phyloP scores from a whole-genome alignment of 1,140 invertebrate species.

The Tyrophagus putrescentiae region DNA sequence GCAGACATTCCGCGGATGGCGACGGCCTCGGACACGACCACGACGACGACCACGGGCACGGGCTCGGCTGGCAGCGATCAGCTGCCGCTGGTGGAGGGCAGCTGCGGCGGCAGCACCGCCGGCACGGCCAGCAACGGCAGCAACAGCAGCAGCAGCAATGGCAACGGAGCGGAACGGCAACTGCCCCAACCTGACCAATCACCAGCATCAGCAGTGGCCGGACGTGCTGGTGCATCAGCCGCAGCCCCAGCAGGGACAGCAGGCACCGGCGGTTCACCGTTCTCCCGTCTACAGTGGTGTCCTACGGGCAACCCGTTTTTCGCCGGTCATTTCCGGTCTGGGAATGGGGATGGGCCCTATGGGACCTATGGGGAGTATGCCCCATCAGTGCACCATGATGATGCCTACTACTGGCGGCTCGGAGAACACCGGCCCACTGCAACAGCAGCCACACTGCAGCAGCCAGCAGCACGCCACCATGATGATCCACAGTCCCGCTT shows the following conservation, averaged over 20 bases:
- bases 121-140: background rate
- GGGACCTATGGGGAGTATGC: no score
- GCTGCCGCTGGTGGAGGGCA: no score
- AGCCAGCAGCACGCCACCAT: no score
- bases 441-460: background rate
- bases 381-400: background rate
- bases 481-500: no score
- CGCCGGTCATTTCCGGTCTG: no score
- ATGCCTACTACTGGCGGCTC: slow-evolving; percentile 2
- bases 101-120: no score
- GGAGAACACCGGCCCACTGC: background rate
- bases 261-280: background rate
- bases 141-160: background rate
- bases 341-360: no score
- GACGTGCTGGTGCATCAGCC: background rate
- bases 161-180: background rate
- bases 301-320: no score
- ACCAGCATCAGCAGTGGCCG: background rate
- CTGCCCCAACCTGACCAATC: background rate
- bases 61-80: slow-evolving; percentile 16
- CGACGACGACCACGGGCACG: slow-evolving; percentile 7
- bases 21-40: slow-evolving; percentile 4
- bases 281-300: no score
- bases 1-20: slow-evolving; percentile 5
- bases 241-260: background rate